Evolutionary conservation across 2,888 invertebrate species (phyloP).

Genomic region (Lasioglossum pauxillum): DNA sequence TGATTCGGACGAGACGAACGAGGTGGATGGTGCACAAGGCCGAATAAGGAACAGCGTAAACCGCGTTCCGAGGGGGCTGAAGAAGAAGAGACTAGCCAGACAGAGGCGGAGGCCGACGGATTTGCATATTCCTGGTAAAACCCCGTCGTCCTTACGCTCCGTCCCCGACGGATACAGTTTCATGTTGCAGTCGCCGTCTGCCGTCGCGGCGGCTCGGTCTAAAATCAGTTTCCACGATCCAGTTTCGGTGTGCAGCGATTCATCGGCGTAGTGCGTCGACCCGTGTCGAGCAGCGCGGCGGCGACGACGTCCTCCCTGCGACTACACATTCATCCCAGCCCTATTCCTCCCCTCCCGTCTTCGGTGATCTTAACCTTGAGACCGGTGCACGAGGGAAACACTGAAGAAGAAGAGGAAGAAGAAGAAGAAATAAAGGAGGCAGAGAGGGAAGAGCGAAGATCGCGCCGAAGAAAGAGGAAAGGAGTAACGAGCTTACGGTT

Average conservation of each 20-base stretch:
- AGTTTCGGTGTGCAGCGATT: constrained; percentile 55
- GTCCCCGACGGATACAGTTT: constrained; percentile 56
- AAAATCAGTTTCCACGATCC: constrained; percentile 66
- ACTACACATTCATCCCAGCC: constrained; percentile 24
- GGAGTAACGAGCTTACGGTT: constrained; percentile 17
- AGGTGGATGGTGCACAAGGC: constrained; percentile 28
- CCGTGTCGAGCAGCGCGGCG: constrained; percentile 36
- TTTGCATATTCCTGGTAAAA: constrained; percentile 65
- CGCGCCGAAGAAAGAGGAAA: neutral
- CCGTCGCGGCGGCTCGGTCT: constrained; percentile 29
- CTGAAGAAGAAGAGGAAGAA: neutral
- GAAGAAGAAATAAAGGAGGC: neutral
- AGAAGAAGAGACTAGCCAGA: constrained; percentile 27
- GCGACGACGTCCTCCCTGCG: constrained; percentile 23
- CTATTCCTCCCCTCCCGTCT: constrained; percentile 15
- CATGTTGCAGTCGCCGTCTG: constrained; percentile 41
- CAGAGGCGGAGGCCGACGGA: constrained; percentile 18
- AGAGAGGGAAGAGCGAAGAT: neutral
- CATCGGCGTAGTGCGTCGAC: constrained; percentile 56
- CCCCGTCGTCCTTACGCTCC: constrained; percentile 45
- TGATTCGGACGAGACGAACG: neutral
- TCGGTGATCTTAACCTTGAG: constrained; percentile 70
- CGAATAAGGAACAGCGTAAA: constrained; percentile 49
- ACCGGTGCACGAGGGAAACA: constrained; percentile 31
- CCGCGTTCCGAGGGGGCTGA: constrained; percentile 38